Evolutionary conservation across 2,797 vertebrate genomes (phyloP).

Genomic region (Sardinella longiceps): DNA sequence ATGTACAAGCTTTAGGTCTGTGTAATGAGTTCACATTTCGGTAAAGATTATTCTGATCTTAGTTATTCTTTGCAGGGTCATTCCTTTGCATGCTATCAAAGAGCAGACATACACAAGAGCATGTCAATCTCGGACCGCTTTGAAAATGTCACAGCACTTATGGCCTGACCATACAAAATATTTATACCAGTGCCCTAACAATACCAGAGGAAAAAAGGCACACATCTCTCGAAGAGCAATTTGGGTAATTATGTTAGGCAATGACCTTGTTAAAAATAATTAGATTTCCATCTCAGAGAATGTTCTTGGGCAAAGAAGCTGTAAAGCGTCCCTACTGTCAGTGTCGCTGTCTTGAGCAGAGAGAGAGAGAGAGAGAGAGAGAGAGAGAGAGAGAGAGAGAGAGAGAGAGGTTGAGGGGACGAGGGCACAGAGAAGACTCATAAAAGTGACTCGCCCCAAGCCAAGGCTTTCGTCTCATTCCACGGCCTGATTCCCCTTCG

Average conservation of each 20-base stretch:
- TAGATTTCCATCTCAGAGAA: slow-evolving; percentile 47
- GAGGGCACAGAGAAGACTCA: slow-evolving; percentile 7
- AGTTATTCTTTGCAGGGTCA: not conserved
- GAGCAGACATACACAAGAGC: not conserved
- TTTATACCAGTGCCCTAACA: slow-evolving; percentile 37
- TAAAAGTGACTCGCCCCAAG: slow-evolving; percentile 33
- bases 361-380: slow-evolving; percentile 26
- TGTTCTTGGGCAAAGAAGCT: slow-evolving; percentile 42
- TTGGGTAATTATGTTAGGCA: slow-evolving; percentile 49
- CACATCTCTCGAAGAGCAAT: slow-evolving; percentile 38
- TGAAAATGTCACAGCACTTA: slow-evolving; percentile 25
- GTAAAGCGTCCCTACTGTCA: slow-evolving; percentile 39
- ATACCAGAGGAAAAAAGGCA: slow-evolving; percentile 29
- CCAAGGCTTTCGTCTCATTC: slow-evolving; percentile 33
- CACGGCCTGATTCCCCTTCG: slow-evolving; percentile 42
- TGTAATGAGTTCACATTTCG: not conserved
- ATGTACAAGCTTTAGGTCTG: not conserved
- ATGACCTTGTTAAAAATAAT: slow-evolving; percentile 57
- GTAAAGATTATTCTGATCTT: not conserved
- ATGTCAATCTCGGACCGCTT: not conserved
- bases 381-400: slow-evolving; percentile 9
- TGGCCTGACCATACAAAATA: slow-evolving; percentile 32
- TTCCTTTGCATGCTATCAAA: not conserved
- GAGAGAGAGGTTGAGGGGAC: not conserved
- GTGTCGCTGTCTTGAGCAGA: slow-evolving; percentile 35